A percentile compares a stretch with the other conserved stretches of the same genome.
phyloP scores from a whole-genome alignment of 2,797 vertebrate species.

The Choloepus didactylus region DNA sequence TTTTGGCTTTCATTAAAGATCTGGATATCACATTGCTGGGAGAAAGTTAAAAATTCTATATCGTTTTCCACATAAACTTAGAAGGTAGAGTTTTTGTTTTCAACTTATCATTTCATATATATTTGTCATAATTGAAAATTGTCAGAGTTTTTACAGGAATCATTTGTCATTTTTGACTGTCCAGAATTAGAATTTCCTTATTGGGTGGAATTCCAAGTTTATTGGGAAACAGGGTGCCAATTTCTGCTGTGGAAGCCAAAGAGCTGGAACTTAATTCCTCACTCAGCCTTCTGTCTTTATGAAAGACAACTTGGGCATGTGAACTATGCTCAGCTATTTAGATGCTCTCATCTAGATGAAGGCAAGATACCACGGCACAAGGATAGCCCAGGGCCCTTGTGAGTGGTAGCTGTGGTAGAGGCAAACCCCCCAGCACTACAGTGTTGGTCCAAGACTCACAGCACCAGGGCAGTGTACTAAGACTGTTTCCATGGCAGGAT shows the following conservation, averaged over 20 bases:
- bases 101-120: not conserved
- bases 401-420: not conserved
- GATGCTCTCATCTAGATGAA: not conserved
- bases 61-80: not conserved
- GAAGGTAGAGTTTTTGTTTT: not conserved
- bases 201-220: not conserved
- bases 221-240: not conserved
- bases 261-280: not conserved
- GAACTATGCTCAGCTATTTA: not conserved
- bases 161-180: not conserved
- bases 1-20: constrained; percentile 9
- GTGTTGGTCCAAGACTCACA: not conserved
- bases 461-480: not conserved
- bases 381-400: not conserved
- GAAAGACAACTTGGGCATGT: not conserved
- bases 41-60: not conserved
- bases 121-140: not conserved
- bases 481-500: not conserved
- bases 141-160: not conserved
- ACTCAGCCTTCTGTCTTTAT: not conserved
- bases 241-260: not conserved
- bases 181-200: not conserved
- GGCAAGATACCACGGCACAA: not conserved
- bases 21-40: not conserved
- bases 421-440: not conserved